Conservation (phyloP, 1,140 invertebrate genomes). For the Diachasma alloeum region DNA sequence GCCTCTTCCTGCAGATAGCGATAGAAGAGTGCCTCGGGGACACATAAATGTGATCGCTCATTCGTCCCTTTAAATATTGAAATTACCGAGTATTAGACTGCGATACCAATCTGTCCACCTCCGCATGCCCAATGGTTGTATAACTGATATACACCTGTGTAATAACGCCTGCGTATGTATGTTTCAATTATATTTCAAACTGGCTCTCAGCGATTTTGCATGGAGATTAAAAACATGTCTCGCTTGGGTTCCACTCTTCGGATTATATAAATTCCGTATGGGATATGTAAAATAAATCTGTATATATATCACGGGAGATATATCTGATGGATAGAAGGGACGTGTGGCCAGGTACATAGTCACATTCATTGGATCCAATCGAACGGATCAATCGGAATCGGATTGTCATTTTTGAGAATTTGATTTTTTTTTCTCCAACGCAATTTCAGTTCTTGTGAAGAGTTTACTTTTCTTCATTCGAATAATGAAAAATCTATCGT, state of each 20-base stretch:
- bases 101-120: conserved; percentile 45
- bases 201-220: conserved; percentile 40
- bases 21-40: background rate
- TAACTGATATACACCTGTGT: conserved; percentile 33
- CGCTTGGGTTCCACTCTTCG: background rate
- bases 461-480: too few relatives aligned
- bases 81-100: conserved; percentile 48
- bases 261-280: conserved; percentile 16
- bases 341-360: background rate
- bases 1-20: background rate
- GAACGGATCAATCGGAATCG: background rate
- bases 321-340: background rate
- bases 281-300: background rate
- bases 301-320: background rate
- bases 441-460: too few relatives aligned
- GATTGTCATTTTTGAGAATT: too few relatives aligned
- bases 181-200: conserved; percentile 52
- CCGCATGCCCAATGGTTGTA: conserved; percentile 16
- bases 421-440: too few relatives aligned
- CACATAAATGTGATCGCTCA: background rate
- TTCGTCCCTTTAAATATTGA: conserved; percentile 9
- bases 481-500: too few relatives aligned
- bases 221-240: conserved; percentile 36
- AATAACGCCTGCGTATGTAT: conserved; percentile 29
- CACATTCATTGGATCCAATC: background rate